Evolutionary conservation across 2,113 vertebrate genomes (phyloP), one percentile per base, ranked within the genome.

Genomic region (Datnioides undecimradiatus): DNA sequence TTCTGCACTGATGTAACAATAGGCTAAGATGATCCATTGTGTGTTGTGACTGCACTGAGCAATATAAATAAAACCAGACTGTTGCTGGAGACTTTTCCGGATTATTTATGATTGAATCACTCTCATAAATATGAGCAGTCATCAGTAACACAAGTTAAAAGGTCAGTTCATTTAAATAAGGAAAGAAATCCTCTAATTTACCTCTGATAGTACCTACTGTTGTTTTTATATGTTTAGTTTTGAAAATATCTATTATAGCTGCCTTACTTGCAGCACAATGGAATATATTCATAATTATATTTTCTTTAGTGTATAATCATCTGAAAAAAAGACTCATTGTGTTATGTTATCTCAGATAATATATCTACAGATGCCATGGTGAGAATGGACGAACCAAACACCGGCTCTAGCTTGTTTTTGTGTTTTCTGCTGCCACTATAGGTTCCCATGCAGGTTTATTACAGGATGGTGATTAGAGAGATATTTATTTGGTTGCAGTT

Each of bases 1-100:
- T 87, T 82, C 27, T 19, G 52, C 55, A 65, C 83, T 77, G 29
- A 80, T 79, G 34, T 73, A 86, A 91, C 87, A 92, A 91, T 91
- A 60, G 82, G 14, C 43, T 66, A 21, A 76, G 16, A 41, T 81
- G 78, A 62, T 31, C 38, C 10, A 73, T 6, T 27, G 10, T 14
- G 7, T 79, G 51, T 62, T 87, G 51, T 78, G 54, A 73, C 49
- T 65, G 72, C 0, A 41, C 62, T 59, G 27, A 49, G 45, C n/a
- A 11, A 49, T 54, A 73, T 72, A 77, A 86, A 72, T 70, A 58
- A 45, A 76, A 46, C 25, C 1, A 1, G 52, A 48, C 33, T 65
- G 31, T 68, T 83, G 31, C 40, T 57, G 6, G 0, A 21, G 19
- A 5, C 45, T 48, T 63, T 68, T 25, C 1, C 45, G 0, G 19